Percentiles rank a stretch among this genome's conserved stretches.
Evolutionary conservation across 2,888 invertebrate species (phyloP).

Genomic region (Xylocampa areola): DNA sequence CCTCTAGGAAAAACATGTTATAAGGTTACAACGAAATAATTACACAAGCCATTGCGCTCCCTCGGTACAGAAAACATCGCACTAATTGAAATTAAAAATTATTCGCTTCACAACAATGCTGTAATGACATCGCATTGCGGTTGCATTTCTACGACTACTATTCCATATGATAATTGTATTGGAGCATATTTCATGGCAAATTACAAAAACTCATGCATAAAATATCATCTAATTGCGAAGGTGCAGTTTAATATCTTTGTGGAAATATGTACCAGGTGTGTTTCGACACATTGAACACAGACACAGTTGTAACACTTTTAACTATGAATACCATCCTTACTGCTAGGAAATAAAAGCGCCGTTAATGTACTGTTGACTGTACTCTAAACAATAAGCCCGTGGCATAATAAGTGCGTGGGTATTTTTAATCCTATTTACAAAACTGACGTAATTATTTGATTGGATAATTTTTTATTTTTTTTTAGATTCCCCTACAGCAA

Average conservation of each 20-base stretch:
- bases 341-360: too few species aligned
- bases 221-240: constrained; percentile 6
- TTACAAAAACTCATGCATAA: constrained; percentile 10
- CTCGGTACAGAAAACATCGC: constrained; percentile 1
- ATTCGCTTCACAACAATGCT: constrained; percentile 11
- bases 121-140: constrained; percentile 25
- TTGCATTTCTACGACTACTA: not conserved
- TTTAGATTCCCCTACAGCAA: too few species aligned
- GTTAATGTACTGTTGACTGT: too few species aligned
- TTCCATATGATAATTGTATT: constrained; percentile 10
- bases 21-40: constrained; percentile 30
- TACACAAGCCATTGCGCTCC: constrained; percentile 20
- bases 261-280: not conserved
- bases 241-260: constrained; percentile 5
- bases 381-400: too few species aligned
- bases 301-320: too few species aligned
- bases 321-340: too few species aligned
- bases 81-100: constrained; percentile 46
- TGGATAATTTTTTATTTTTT: too few species aligned
- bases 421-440: too few species aligned
- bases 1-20: constrained; percentile 32
- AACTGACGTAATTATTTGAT: too few species aligned
- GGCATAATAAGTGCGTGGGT: too few species aligned
- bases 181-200: constrained; percentile 36
- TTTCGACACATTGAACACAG: too few species aligned